Percentiles rank a stretch among this genome's conserved stretches.
Conservation (phyloP, 2,888 invertebrate genomes). For the Auanema sp. region DNA sequence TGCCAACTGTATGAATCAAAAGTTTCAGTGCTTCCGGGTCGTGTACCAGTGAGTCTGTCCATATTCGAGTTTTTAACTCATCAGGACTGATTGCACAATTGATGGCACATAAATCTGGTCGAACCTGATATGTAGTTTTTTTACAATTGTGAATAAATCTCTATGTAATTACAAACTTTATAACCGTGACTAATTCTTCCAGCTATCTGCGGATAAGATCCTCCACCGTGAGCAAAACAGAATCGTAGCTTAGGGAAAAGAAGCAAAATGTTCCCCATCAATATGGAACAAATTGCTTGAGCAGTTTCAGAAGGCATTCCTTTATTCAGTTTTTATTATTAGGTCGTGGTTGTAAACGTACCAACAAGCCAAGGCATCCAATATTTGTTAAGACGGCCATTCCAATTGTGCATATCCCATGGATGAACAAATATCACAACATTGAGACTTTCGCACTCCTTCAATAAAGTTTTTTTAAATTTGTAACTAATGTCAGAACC, state of each 20-base stretch:
- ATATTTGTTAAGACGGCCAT: slow-evolving; percentile 68
- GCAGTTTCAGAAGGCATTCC: slow-evolving; percentile 71
- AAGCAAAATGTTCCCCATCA: slow-evolving; percentile 69
- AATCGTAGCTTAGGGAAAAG: slow-evolving; percentile 68
- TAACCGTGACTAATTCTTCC: slow-evolving; percentile 69
- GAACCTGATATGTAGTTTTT: slow-evolving; percentile 64
- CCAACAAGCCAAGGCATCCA: slow-evolving; percentile 72
- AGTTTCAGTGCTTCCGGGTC: slow-evolving; percentile 67
- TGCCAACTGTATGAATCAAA: slow-evolving; percentile 68
- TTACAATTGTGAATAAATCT: not conserved
- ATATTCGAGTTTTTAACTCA: slow-evolving; percentile 67
- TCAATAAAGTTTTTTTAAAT: slow-evolving; percentile 17
- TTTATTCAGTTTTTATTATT: slow-evolving; percentile 43
- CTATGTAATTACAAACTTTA: slow-evolving; percentile 15
- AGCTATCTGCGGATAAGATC: slow-evolving; percentile 69
- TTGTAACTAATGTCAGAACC: slow-evolving; percentile 59
- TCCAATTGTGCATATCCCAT: slow-evolving; percentile 70
- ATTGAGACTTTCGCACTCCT: slow-evolving; percentile 68
- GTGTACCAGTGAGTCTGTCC: slow-evolving; percentile 70
- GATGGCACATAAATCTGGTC: slow-evolving; percentile 70
- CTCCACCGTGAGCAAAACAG: slow-evolving; percentile 70
- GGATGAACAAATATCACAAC: slow-evolving; percentile 70
- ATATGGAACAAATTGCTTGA: slow-evolving; percentile 68
- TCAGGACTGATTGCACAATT: slow-evolving; percentile 65
- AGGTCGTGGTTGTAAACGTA: slow-evolving; percentile 26